phyloP scores from a whole-genome alignment of 2,888 invertebrate genomes.

The Trachelus tabidus region DNA sequence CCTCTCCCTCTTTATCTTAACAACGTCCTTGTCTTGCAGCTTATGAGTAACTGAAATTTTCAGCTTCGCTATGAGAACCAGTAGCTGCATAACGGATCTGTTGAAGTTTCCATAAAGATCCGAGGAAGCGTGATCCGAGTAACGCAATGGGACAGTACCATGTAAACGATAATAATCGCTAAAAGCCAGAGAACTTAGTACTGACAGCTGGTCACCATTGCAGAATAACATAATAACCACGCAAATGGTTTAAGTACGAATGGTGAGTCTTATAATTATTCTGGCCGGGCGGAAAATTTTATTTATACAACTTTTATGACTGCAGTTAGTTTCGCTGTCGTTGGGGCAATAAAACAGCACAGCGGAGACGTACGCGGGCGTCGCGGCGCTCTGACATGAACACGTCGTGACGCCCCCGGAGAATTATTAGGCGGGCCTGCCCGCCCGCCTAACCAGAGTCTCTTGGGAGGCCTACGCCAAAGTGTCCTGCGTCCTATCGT shows the following conservation, averaged over 20 bases:
- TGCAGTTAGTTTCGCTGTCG: conserved; percentile 26
- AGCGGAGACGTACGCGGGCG: conserved; percentile 54
- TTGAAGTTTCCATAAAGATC: not conserved
- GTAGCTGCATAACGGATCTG: not conserved
- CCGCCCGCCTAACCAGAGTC: conserved; percentile 23
- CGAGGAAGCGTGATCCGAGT: not conserved
- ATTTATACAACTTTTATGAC: conserved; percentile 53
- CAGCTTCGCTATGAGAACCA: not conserved
- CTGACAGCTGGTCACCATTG: conserved; percentile 48
- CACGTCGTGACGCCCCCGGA: conserved; percentile 54
- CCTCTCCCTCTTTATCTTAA: not conserved
- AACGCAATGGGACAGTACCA: not conserved
- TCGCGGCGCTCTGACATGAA: conserved; percentile 60
- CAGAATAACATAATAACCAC: not conserved
- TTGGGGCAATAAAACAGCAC: conserved; percentile 35
- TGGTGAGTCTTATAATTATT: conserved; percentile 9
- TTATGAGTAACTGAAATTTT: not conserved
- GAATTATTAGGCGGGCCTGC: conserved; percentile 61
- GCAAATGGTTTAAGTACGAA: not conserved
- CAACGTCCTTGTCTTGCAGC: not conserved
- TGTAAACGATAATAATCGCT: conserved; percentile 12
- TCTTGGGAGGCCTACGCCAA: conserved; percentile 24
- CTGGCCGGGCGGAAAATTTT: conserved; percentile 38
- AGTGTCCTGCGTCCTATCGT: conserved; percentile 23
- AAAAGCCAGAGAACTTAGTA: conserved; percentile 31